These are phyloP conservation scores for Talpa occidentalis DNA, from an alignment of 2,113 vertebrate genomes.

Conservation along the genomic window DNA sequence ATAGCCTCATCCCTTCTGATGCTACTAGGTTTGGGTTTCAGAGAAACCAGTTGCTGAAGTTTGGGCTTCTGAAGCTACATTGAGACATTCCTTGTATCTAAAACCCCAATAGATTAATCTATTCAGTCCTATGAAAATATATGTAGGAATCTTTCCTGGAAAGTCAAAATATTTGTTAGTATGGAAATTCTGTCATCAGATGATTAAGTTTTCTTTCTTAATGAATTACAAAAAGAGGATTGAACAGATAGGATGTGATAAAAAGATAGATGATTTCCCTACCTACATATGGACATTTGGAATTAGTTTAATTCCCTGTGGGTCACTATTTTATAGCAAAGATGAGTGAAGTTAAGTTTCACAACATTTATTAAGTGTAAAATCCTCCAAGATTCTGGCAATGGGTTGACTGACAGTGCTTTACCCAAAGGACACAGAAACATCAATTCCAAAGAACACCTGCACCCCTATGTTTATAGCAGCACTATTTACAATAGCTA, in stretches of 20 bases:
- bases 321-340: neutral
- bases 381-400: neutral
- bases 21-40: neutral
- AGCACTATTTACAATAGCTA: no score
- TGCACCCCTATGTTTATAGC: no score
- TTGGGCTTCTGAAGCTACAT: neutral
- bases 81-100: neutral
- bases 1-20: neutral
- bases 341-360: neutral
- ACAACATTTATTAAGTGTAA: neutral
- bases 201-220: neutral
- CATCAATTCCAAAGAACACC: no score
- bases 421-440: no score
- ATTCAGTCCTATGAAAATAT: neutral
- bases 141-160: neutral
- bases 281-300: neutral
- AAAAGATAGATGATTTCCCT: neutral
- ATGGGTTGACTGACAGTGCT: neutral
- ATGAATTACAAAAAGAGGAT: neutral
- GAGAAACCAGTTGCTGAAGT: neutral
- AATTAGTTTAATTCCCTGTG: neutral
- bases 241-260: neutral
- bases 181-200: neutral
- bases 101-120: neutral
- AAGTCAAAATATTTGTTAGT: neutral